Percentiles rank a stretch among this genome's conserved stretches.
phyloP scores from a whole-genome alignment of 2,113 vertebrate species.

The Ctenomys sociabilis region DNA sequence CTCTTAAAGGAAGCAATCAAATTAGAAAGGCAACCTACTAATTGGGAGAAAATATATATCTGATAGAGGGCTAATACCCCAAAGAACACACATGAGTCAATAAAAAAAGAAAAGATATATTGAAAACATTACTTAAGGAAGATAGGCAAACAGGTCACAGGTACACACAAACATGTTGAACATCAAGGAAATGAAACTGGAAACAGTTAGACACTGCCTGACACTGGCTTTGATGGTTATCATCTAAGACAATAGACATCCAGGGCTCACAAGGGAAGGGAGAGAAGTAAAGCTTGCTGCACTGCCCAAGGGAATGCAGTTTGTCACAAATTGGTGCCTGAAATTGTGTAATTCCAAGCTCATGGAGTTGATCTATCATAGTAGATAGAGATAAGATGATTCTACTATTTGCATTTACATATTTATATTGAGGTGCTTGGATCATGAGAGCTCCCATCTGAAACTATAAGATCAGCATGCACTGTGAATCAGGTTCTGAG shows the following conservation, averaged over 20 bases:
- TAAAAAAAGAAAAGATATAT: neutral
- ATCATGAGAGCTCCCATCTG: fast-evolving
- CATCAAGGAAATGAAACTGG: neutral
- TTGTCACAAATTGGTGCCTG: neutral
- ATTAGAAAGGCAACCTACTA: neutral
- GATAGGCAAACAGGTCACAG: neutral
- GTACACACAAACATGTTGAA: neutral
- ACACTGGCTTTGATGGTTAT: neutral
- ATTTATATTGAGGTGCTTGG: fast-evolving
- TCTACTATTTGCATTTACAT: neutral
- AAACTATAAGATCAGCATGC: neutral
- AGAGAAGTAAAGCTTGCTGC: neutral
- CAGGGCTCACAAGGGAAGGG: neutral
- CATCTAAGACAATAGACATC: neutral
- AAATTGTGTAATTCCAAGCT: neutral
- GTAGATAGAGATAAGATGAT: fast-evolving
- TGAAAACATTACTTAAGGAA: neutral
- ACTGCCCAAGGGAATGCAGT: neutral
- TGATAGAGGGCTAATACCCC: neutral
- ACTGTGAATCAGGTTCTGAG: neutral
- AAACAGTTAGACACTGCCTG: neutral
- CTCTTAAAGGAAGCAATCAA: neutral
- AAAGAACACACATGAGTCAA: neutral
- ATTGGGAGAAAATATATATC: neutral
- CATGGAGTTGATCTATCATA: neutral